phyloP scores from a whole-genome alignment of 2,888 invertebrate species.

The Scaptomyza tumidula region DNA sequence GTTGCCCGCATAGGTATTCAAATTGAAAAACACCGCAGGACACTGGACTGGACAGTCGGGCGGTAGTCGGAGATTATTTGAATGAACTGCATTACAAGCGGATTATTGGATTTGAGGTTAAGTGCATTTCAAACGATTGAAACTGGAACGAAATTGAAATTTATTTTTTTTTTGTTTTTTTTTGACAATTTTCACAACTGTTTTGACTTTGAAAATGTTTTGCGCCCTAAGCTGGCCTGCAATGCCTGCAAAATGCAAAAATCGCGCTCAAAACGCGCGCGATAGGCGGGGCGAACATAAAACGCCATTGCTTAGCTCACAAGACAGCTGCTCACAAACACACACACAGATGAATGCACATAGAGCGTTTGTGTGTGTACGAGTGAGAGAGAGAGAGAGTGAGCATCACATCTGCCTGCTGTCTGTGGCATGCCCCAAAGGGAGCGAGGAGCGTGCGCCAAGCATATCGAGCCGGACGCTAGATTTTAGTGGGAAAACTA shows the following conservation, averaged over 20 bases:
- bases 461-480: constrained; percentile 29
- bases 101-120: constrained; percentile 81
- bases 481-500: constrained; percentile 57
- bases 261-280: constrained; percentile 50
- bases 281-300: constrained; percentile 72
- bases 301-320: constrained; percentile 76
- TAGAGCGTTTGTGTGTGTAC: constrained; percentile 8
- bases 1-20: constrained; percentile 58
- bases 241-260: constrained; percentile 45
- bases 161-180: constrained; percentile 27
- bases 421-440: constrained; percentile 68
- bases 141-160: constrained; percentile 59
- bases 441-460: constrained; percentile 61
- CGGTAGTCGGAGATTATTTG: constrained; percentile 29
- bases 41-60: constrained; percentile 35
- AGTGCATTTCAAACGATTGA: constrained; percentile 63
- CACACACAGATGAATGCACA: constrained; percentile 17
- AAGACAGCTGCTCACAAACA: constrained; percentile 45
- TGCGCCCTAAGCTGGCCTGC: constrained; percentile 37
- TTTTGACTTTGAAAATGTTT: constrained; percentile 61
- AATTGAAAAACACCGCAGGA: constrained; percentile 72
- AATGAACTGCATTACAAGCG: constrained; percentile 75
- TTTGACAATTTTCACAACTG: constrained; percentile 59
- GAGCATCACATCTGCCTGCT: constrained; percentile 45
- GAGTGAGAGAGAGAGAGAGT: constrained; percentile 25